phyloP scores from a whole-genome alignment of 1,140 invertebrate species.

The Drosophila erecta region DNA sequence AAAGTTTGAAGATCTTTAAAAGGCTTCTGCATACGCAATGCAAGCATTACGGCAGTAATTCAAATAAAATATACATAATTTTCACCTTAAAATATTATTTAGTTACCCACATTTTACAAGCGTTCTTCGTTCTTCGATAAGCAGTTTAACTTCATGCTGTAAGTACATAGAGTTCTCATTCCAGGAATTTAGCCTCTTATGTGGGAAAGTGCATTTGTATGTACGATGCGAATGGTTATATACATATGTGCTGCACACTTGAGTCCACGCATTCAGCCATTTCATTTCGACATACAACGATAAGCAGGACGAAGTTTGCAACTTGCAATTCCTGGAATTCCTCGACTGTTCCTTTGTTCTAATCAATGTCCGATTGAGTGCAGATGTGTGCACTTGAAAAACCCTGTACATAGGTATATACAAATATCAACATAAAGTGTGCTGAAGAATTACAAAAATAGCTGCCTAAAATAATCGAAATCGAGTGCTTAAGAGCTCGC shows the following conservation, averaged over 20 bases:
- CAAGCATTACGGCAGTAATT: background rate
- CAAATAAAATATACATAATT: background rate
- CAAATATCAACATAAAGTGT: no score
- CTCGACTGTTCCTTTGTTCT: slow-evolving; percentile 37
- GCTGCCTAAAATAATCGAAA: no score
- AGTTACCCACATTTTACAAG: background rate
- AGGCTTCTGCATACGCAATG: no score
- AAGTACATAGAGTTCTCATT: background rate
- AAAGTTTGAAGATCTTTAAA: slow-evolving; percentile 15
- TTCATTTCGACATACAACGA: slow-evolving; percentile 44
- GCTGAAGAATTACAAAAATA: no score
- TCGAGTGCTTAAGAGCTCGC: no score
- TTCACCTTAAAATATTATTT: background rate
- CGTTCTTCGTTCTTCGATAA: background rate
- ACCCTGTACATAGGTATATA: no score
- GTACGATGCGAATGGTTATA: no score
- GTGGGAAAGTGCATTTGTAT: background rate
- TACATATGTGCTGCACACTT: background rate
- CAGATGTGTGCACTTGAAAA: background rate
- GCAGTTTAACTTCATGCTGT: background rate
- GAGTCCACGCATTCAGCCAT: slow-evolving; percentile 16
- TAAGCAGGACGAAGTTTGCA: slow-evolving; percentile 48
- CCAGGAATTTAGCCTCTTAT: background rate
- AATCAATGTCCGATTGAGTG: slow-evolving; percentile 1
- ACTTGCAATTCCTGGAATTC: slow-evolving; percentile 38